Base-by-base conservation (phyloP, 2,797 vertebrate genomes). In the Xyrichtys novacula region DNA sequence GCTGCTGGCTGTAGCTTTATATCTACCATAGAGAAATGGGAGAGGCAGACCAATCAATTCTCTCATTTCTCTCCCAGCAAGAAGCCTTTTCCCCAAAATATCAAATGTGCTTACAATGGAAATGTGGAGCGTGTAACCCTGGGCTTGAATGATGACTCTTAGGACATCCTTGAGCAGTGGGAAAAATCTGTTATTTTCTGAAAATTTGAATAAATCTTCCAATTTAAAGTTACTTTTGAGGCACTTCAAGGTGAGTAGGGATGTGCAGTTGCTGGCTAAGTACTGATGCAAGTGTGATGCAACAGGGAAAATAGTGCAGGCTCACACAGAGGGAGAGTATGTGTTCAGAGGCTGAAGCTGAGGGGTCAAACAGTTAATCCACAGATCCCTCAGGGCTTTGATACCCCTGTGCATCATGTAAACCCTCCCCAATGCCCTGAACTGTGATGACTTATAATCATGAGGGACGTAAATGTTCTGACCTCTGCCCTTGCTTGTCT, bases 321-420 rank as follows among this genome's bases (percentile, higher is more conserved):
- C 82, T 85, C 74, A 81, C 38, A 56, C 65, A 72, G 28, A 61
- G 53, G 67, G 58, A 76, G 74, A 74, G 60, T 61, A 61, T 71
- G 47, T 65, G 60, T 34, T 78, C 65, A 65, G 61, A 60, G 63
- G 1, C 39, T 42, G 68, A 67, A 65, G 83, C 62, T 71, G 46
- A 71, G 20, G 28, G 88, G 90, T 89, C 86, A 89, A 67, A 73
- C 72, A 56, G 78, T 86, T 73, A 78, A 85, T 85, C 55, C 76
- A 65, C 50, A 67, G n/a, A 8, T 76, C 73, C 77, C 57, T 48
- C 9, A 1, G 25, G 71, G 10, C 47, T 88, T 84, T 81, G 63
- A 34, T 52, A 59, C 44, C 53, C 44, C 31, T 39, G 66, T 69
- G 55, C 38, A 59, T 76, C 75, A 46, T 76, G 40, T 58, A 81